Percentiles rank a stretch among this genome's conserved stretches.
These are phyloP conservation scores for Cygnus atratus DNA, from an alignment of 2,113 vertebrate species.

Conservation along the genomic window DNA sequence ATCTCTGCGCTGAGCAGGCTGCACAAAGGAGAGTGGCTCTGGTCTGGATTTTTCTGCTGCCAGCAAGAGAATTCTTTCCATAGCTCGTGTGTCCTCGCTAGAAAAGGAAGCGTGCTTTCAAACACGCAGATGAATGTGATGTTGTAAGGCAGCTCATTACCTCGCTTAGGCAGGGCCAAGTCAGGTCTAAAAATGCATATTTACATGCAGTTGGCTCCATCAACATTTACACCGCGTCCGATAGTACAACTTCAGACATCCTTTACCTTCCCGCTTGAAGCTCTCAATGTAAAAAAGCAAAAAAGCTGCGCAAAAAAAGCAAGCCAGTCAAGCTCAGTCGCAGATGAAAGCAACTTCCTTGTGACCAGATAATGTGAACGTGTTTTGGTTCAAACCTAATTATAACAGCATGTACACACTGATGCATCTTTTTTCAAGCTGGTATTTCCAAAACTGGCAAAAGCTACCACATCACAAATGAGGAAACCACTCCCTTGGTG, in stretches of 20 bases:
- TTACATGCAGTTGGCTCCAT: not conserved
- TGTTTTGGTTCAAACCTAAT: constrained; percentile 6
- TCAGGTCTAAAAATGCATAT: not conserved
- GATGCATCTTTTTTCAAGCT: not conserved
- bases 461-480: constrained; percentile 44
- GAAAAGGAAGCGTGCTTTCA: constrained; percentile 13
- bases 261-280: not conserved
- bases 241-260: not conserved
- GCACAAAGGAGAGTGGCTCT: not conserved
- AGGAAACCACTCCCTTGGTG: constrained; percentile 43
- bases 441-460: constrained; percentile 25
- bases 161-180: not conserved
- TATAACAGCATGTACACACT: not conserved
- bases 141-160: not conserved
- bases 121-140: not conserved
- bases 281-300: not conserved
- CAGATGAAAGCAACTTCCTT: not conserved
- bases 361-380: not conserved
- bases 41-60: not conserved
- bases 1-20: not conserved
- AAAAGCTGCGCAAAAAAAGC: not conserved
- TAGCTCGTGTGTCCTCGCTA: not conserved
- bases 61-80: constrained; percentile 56
- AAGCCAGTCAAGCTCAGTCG: not conserved
- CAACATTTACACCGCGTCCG: not conserved